A percentile compares a stretch with the other conserved stretches of the same genome.
Conservation (phyloP, 2,797 vertebrate species). For the Lycodopsis pacificus region DNA sequence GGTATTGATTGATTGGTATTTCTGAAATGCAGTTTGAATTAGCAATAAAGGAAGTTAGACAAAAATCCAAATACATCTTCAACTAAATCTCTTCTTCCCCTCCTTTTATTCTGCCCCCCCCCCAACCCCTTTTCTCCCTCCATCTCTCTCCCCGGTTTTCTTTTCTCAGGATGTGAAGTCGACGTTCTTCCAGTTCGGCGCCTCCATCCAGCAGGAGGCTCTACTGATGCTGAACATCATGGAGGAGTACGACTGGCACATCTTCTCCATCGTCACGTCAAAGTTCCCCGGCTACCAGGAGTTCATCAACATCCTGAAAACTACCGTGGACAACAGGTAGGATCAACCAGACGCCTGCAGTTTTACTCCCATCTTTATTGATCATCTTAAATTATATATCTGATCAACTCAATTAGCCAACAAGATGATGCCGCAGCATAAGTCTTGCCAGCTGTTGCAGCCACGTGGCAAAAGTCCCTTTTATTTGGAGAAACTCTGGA, state of each 20-base stretch:
- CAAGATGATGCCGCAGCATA: background rate
- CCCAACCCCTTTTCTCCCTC: background rate
- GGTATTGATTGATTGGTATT: conserved; percentile 50
- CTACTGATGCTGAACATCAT: conserved; percentile 97
- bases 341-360: background rate
- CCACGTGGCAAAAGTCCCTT: background rate
- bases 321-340: conserved; percentile 94
- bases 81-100: conserved; percentile 20
- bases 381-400: background rate
- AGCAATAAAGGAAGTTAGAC: conserved; percentile 12
- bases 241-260: conserved; percentile 99
- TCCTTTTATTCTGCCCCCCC: background rate
- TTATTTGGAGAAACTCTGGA: background rate
- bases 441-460: background rate
- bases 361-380: background rate
- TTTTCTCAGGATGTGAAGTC: conserved; percentile 92
- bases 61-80: conserved; percentile 31
- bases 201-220: conserved; percentile 98
- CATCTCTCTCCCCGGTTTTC: conserved; percentile 17
- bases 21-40: conserved; percentile 37
- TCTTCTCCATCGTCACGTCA: conserved; percentile 97
- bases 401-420: background rate
- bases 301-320: conserved; percentile 95
- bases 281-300: conserved; percentile 97
- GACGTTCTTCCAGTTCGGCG: conserved; percentile 98